These are phyloP conservation scores for Oxyteleia sp. DNA, from an alignment of 2,888 invertebrate genomes.

Conservation along the genomic window DNA sequence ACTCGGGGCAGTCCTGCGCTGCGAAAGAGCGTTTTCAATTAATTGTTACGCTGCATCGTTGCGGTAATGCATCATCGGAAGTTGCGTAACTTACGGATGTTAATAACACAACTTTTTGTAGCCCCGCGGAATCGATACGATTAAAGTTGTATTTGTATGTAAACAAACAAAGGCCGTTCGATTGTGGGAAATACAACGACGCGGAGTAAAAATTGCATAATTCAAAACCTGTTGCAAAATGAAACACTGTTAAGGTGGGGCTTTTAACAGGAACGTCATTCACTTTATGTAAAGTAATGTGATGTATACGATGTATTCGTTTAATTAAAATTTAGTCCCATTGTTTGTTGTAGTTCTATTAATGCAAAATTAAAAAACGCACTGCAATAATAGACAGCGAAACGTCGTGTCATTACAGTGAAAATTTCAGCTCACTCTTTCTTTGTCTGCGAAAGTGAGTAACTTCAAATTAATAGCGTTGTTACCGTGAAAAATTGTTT, in stretches of 20 bases:
- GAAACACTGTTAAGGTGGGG: no score
- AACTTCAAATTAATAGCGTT: slow-evolving; percentile 59
- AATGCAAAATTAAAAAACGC: no score
- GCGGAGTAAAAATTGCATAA: no score
- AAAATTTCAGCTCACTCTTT: slow-evolving; percentile 24
- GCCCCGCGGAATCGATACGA: no score
- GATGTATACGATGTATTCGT: no score
- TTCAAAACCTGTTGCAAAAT: not conserved
- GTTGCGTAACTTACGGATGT: slow-evolving; percentile 20
- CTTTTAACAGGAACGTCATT: no score
- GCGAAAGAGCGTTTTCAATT: slow-evolving; percentile 45
- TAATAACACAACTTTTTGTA: slow-evolving; percentile 15
- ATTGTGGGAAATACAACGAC: not conserved
- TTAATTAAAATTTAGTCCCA: no score
- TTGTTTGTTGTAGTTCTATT: no score
- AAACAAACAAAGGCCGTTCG: no score
- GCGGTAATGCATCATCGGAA: slow-evolving; percentile 35
- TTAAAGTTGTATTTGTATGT: no score
- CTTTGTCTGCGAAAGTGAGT: slow-evolving; percentile 11
- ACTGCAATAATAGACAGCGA: no score
- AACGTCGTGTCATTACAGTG: slow-evolving; percentile 11
- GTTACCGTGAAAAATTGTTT: slow-evolving; percentile 59
- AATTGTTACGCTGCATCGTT: slow-evolving; percentile 56
- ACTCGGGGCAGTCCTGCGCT: slow-evolving; percentile 17
- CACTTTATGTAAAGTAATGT: no score